phyloP scores from a whole-genome alignment of 2,797 vertebrate genomes.

The Schizopygopsis malacanthus region DNA sequence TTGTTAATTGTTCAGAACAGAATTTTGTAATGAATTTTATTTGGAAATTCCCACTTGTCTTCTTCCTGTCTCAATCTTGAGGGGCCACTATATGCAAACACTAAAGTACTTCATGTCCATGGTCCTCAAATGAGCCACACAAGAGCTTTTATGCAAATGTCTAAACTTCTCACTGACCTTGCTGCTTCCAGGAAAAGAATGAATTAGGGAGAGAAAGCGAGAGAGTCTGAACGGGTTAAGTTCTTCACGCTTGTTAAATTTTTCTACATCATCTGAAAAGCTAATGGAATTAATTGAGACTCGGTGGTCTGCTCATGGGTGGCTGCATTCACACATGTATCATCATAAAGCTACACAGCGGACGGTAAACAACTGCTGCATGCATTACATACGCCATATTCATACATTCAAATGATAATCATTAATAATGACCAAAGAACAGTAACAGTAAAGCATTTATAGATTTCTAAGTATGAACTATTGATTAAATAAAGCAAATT shows the following conservation, averaged over 20 bases:
- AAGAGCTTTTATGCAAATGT: slow-evolving; percentile 45
- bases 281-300: slow-evolving; percentile 67
- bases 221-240: slow-evolving; percentile 61
- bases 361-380: not conserved
- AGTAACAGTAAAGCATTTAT: not conserved
- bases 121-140: slow-evolving; percentile 21
- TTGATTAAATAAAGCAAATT: not conserved
- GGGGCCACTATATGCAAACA: slow-evolving; percentile 15
- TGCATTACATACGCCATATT: not conserved
- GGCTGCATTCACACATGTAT: slow-evolving; percentile 38
- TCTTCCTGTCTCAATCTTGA: slow-evolving; percentile 14
- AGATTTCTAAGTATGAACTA: not conserved
- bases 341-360: not conserved
- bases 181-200: slow-evolving; percentile 21
- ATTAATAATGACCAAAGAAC: not conserved
- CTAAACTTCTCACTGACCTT: slow-evolving; percentile 43
- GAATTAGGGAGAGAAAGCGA: slow-evolving; percentile 18
- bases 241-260: slow-evolving; percentile 43
- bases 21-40: not conserved
- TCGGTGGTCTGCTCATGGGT: slow-evolving; percentile 19
- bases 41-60: slow-evolving; percentile 5
- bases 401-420: not conserved
- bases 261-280: slow-evolving; percentile 58
- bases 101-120: not conserved
- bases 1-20: not conserved